Conservation (phyloP, 2,888 invertebrate species). For the Aporophyla lueneburgensis region DNA sequence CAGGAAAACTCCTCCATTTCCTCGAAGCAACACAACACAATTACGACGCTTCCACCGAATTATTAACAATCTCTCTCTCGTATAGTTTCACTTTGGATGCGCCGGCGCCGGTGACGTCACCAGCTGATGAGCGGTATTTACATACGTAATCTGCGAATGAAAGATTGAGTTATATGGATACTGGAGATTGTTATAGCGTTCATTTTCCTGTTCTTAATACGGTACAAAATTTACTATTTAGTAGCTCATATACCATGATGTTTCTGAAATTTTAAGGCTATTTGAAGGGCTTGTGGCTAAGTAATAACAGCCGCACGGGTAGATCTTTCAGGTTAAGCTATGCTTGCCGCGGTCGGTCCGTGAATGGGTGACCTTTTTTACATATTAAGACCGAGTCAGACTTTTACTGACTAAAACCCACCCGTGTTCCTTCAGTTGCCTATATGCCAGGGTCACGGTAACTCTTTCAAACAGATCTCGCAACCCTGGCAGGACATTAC, state of each 20-base stretch:
- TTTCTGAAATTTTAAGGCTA: no score
- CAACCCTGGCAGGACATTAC: no score
- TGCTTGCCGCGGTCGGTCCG: no score
- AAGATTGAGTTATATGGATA: background rate
- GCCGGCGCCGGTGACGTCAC: conserved; percentile 64
- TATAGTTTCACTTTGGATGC: conserved; percentile 63
- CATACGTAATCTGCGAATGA: conserved; percentile 7
- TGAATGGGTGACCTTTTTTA: no score
- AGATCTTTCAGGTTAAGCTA: no score
- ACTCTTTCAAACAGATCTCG: no score
- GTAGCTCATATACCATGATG: background rate
- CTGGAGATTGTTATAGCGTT: background rate
- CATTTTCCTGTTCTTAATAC: background rate
- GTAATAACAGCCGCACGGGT: no score
- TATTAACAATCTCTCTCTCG: conserved; percentile 47
- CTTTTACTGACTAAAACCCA: no score
- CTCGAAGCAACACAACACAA: background rate
- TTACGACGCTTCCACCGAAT: conserved; percentile 46
- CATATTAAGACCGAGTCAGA: no score
- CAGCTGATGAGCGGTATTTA: conserved; percentile 29
- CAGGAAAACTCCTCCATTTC: background rate
- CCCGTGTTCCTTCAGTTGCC: no score
- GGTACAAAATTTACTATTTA: background rate
- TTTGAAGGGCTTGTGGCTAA: no score
- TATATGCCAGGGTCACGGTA: no score